A percentile compares a stretch with the other conserved stretches of the same genome.
Evolutionary conservation across 2,113 vertebrate species (phyloP).

Genomic region (Boleophthalmus pectinirostris): DNA sequence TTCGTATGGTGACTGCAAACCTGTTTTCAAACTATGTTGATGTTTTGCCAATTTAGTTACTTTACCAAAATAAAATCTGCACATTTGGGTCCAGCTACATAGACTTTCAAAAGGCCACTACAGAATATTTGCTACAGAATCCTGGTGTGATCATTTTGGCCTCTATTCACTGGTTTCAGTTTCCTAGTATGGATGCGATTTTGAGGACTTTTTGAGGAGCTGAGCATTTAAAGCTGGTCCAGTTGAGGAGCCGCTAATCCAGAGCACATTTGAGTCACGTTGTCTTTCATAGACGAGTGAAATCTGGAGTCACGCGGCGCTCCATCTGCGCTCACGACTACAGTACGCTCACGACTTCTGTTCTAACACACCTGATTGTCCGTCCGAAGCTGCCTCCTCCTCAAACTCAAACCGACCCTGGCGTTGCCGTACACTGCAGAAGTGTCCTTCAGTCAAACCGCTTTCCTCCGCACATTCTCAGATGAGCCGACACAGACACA

Average conservation of each 20-base stretch:
- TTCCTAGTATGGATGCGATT: not conserved
- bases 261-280: not conserved
- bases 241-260: not conserved
- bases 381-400: too few relatives aligned
- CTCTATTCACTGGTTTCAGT: not conserved
- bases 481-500: not conserved
- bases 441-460: conserved; percentile 24
- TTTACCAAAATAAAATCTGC: not conserved
- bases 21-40: not conserved
- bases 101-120: not conserved
- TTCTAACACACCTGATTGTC: conserved; percentile 1
- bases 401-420: not conserved
- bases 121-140: not conserved
- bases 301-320: not conserved
- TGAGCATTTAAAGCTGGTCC: not conserved
- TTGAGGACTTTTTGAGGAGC: not conserved
- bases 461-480: conserved; percentile 2
- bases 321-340: too few relatives aligned
- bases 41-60: not conserved
- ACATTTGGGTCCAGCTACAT: not conserved
- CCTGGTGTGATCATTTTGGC: not conserved
- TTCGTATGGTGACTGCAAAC: too few relatives aligned
- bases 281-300: not conserved
- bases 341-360: not conserved
- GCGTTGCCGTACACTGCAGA: conserved; percentile 15